phyloP scores from a whole-genome alignment of 92 coral and sea anemone species.

The Zoanthus sansibaricus region DNA sequence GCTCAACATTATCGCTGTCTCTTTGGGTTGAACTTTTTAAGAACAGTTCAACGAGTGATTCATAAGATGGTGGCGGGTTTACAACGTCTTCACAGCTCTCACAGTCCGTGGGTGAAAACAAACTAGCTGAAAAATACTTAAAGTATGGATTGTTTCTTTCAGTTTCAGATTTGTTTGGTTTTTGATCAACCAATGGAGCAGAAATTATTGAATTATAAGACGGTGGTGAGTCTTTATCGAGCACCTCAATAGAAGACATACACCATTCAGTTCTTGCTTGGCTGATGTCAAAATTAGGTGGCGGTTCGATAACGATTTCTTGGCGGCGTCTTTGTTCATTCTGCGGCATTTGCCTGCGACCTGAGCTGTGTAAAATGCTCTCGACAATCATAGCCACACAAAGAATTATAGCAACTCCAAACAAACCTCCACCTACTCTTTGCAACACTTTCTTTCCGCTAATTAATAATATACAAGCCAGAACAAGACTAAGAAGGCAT shows the following conservation, averaged over 20 bases:
- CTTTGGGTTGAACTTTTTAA: neutral
- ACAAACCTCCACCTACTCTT: slow-evolving; percentile 31
- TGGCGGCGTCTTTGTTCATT: neutral
- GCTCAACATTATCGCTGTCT: neutral
- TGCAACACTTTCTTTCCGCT: slow-evolving; percentile 8
- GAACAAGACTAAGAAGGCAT: neutral
- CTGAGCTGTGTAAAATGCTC: slow-evolving; percentile 10
- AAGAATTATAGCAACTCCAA: slow-evolving; percentile 23
- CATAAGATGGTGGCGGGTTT: slow-evolving; percentile 39
- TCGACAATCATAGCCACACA: slow-evolving; percentile 24
- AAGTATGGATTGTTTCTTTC: slow-evolving; percentile 11
- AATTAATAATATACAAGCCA: slow-evolving; percentile 31
- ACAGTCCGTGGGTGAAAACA: slow-evolving; percentile 41
- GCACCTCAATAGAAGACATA: slow-evolving; percentile 35
- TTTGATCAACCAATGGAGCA: neutral
- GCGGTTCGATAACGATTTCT: slow-evolving; percentile 10
- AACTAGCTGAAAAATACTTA: slow-evolving; percentile 19
- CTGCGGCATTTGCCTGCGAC: neutral
- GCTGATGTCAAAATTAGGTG: slow-evolving; percentile 23
- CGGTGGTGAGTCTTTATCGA: slow-evolving; percentile 27
- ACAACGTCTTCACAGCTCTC: slow-evolving; percentile 36
- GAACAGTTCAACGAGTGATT: neutral
- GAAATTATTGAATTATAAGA: neutral
- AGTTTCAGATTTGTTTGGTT: neutral
- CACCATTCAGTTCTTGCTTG: slow-evolving; percentile 36